Base-by-base conservation (phyloP, 2,888 invertebrate genomes). In the Cryptophagus acutangulus region DNA sequence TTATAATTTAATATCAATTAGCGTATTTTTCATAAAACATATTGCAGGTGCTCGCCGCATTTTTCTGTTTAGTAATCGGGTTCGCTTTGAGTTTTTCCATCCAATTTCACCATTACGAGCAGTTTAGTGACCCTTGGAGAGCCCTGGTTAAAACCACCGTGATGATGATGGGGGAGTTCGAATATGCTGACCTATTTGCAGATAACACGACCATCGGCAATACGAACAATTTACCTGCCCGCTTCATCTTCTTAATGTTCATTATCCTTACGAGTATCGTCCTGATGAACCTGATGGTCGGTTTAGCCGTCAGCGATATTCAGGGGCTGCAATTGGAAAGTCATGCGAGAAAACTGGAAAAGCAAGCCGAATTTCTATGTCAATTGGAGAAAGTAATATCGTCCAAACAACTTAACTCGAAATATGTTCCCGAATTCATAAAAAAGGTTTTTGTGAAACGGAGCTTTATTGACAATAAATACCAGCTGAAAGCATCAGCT, bases 91-190 rank as follows among this genome's bases (percentile, higher is more conserved):
- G 74, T 55, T 77, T 76, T 57, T 69, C 70, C 17, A 69, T 77
- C 37, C 68, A 75, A 49, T 76, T 76, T 52, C 67, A 71, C 45
- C 63, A 60, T 44, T 62, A 62, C 35, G 59, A 63, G 15, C 62
- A 70, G 51, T 75, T 74, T 43, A 49, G 52, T 6, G 59, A 68
- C 54, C 69, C 70, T 1, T 67, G 68, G 61, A 58, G 62, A 12
- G 60, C 72, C 3, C 43, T 76, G 25, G 66, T 75, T 20, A 73
- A 72, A 52, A 76, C 75, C 12, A 62, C 72, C 25, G 76, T 76
- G 24, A 77, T 77, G 76, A 76, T 77, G 75, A 74, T 73, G 61
- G 77, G 76, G 13, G 76, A 76, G 56, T 72, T 73, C 49, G 73
- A 75, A 49, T 75, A 74, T 54, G 59, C 60, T 12, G 66, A 66